Evolutionary conservation across 2,888 invertebrate genomes (phyloP).

Genomic region (Ennomos quercinarius): DNA sequence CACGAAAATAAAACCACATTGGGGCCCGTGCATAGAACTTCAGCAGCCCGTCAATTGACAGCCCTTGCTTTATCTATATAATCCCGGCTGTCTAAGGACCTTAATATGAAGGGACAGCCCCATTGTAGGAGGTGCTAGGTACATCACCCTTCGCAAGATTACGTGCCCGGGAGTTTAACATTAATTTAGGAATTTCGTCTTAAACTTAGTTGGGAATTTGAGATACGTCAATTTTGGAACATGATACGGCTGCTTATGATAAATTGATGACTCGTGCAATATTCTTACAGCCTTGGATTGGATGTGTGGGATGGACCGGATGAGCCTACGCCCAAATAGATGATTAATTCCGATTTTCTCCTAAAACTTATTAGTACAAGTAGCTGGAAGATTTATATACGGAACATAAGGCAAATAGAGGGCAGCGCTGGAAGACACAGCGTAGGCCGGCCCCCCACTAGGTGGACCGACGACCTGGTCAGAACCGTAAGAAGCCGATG

Average conservation of each 20-base stretch:
- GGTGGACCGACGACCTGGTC: no score
- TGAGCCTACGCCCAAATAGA: no score
- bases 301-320: no score
- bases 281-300: conserved; percentile 1
- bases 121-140: conserved; percentile 73
- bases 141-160: conserved; percentile 71
- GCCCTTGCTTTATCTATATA: conserved; percentile 19
- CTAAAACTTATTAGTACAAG: no score
- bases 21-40: neutral
- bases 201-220: conserved; percentile 51
- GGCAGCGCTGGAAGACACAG: no score
- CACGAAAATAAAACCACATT: neutral
- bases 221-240: conserved; percentile 26
- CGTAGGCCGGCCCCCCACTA: no score
- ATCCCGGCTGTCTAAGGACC: conserved; percentile 49
- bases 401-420: no score
- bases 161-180: conserved; percentile 65
- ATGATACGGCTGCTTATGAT: conserved; percentile 18
- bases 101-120: conserved; percentile 75
- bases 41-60: conserved; percentile 5
- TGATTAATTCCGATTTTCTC: no score
- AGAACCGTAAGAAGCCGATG: no score
- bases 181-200: conserved; percentile 71
- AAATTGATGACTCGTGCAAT: conserved; percentile 12
- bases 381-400: no score